Evolutionary conservation across 2,888 invertebrate species (phyloP), one percentile per base, ranked within the genome.

Genomic region (Phytoseiulus persimilis): DNA sequence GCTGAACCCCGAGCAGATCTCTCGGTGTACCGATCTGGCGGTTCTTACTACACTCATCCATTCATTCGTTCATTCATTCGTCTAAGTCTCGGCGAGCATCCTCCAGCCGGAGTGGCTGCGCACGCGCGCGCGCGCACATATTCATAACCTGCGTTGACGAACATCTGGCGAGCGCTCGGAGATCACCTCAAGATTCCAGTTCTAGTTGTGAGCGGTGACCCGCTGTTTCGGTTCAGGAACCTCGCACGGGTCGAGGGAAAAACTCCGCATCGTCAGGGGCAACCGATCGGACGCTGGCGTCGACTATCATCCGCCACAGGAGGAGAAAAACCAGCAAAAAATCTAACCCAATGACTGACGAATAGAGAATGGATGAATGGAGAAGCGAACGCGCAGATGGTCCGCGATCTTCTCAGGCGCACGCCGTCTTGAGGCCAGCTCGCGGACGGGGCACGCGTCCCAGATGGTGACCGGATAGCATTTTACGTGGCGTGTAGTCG

Each of bases 381-480:
- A 65, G 65, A 28, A 28, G 11, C 65, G 65, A 65, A 65, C 18
- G 65, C 65, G 65, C 65, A 65, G 65, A 65, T 65, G 65, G 65
- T 65, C 65, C 65, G 65, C 65, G 65, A 65, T 65, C 65, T 65
- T 65, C 18, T 65, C 65, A 65, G 65, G 65, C 65, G 18, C 65
- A 65, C 65, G 65, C 65, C 14, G 65, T 65, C 65, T 65, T 65
- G 65, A 65, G 65, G 65, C 65, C 65, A 65, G 65, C 65, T 65
- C 65, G 65, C 65, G 65, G 18, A 65, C 18, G 65, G 18, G 18
- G 65, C 65, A 65, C 65, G 65, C 65, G 65, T 65, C 65, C 65
- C 65, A 65, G 65, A 65, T 65, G 65, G 65, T 65, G 65, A 65
- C 65, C 65, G 65, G 65, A 65, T 65, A 65, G 65, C 65, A 65